Evolutionary conservation across 2,797 vertebrate genomes (phyloP), one percentile per base, ranked within the genome.

Genomic region (Ptychadena robeensis): DNA sequence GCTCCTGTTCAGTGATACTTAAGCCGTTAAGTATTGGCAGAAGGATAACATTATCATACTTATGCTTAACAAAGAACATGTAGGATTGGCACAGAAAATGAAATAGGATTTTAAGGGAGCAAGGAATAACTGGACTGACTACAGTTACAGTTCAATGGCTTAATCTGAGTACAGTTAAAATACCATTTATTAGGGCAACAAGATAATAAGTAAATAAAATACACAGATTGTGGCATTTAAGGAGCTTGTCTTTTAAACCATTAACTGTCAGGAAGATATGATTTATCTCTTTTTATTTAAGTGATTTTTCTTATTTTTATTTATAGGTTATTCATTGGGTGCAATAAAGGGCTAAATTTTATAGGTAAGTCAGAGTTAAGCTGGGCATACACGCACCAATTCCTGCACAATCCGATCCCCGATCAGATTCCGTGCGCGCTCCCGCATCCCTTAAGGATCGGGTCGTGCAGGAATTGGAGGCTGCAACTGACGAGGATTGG

Each of bases 1-100:
- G 72, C 71, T 40, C 40, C 71, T 80, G 66, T 80, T 85, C 78
- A 81, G 78, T 65, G 65, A 64, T 80, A 76, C 78, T 75, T 80
- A 85, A 80, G 66, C 78, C 57, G 72, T 57, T 85, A 85, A 85
- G 78, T 80, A 80, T 37, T 76, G 38, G 66, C 53, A 76, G 53
- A 75, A 80, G 64, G 78, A 85, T 80, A 74, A 76, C 72, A 85
- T 80, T 80, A 81, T 81, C 57, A 71, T 85, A 80, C 77, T 75
- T 77, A 77, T 28, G 40, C 73, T 76, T 74, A 84, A 63, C 63
- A 74, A 75, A 63, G 71, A 80, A 74, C 73, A 76, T 71, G 66
- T 81, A 65, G 30, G 32, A 61, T 65, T 34, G 22, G 65, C 77
- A 70, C 34, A 30, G 38, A 70, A 70, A 80, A 85, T 80, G 64